These are phyloP conservation scores for Hystrix brachyura DNA, from an alignment of 2,113 vertebrate genomes.

Conservation along the genomic window DNA sequence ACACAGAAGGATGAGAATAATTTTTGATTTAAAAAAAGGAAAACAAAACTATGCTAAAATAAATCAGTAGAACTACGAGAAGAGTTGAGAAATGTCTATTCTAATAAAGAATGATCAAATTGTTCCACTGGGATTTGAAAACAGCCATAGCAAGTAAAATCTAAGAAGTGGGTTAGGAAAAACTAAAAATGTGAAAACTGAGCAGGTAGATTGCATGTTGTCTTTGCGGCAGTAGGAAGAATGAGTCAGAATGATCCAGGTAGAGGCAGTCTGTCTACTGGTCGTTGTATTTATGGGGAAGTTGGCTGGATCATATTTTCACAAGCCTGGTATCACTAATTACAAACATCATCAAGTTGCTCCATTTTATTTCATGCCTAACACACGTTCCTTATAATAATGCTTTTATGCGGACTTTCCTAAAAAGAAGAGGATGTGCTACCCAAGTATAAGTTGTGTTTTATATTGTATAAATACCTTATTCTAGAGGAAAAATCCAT, in stretches of 20 bases:
- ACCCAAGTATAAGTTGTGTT: neutral
- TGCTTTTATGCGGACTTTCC: neutral
- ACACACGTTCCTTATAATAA: neutral
- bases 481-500: neutral
- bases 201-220: neutral
- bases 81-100: neutral
- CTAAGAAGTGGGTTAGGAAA: neutral
- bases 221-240: neutral
- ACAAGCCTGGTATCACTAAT: neutral
- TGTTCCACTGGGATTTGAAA: neutral
- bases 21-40: neutral
- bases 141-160: neutral
- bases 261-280: neutral
- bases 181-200: neutral
- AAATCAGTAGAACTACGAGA: neutral
- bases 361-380: neutral
- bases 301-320: neutral
- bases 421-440: neutral
- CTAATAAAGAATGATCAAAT: slow-evolving; percentile 13
- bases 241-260: neutral
- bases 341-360: neutral
- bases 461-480: neutral
- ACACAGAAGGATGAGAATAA: neutral
- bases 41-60: neutral
- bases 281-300: neutral